A percentile compares a stretch with the other conserved stretches of the same genome.
These are phyloP conservation scores for Anolis apletophallus DNA, from an alignment of 2,797 vertebrate species.

Conservation along the genomic window DNA sequence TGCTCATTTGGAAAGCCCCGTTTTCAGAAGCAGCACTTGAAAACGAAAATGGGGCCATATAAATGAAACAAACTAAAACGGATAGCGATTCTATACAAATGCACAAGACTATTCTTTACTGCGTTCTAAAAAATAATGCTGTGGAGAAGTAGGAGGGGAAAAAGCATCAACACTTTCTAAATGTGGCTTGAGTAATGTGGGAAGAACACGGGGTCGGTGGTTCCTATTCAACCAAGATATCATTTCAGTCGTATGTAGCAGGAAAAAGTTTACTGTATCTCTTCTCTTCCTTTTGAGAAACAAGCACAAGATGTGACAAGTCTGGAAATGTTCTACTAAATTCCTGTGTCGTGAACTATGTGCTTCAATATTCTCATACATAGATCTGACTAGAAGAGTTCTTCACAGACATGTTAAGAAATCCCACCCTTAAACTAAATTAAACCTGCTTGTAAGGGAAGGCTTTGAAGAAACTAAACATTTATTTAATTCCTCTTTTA, in stretches of 20 bases:
- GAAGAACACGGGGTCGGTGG: background rate
- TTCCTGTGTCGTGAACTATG: background rate
- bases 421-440: constrained; percentile 43
- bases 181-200: background rate
- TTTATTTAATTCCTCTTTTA: constrained; percentile 62
- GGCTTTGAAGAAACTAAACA: constrained; percentile 55
- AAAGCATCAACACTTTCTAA: background rate
- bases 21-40: too few species aligned
- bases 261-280: background rate
- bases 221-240: background rate
- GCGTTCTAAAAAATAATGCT: background rate
- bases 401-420: constrained; percentile 44
- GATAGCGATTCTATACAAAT: too few species aligned
- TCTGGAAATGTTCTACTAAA: constrained; percentile 24
- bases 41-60: too few species aligned
- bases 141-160: background rate
- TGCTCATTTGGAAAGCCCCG: too few species aligned
- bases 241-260: background rate
- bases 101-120: background rate
- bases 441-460: constrained; percentile 60
- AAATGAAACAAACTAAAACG: too few species aligned
- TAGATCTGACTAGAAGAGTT: constrained; percentile 46
- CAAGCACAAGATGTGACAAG: background rate
- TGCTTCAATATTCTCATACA: background rate
- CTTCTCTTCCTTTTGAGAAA: background rate